These are phyloP conservation scores for Ypsolopha sequella DNA, from an alignment of 2,888 invertebrate genomes.

Conservation along the genomic window DNA sequence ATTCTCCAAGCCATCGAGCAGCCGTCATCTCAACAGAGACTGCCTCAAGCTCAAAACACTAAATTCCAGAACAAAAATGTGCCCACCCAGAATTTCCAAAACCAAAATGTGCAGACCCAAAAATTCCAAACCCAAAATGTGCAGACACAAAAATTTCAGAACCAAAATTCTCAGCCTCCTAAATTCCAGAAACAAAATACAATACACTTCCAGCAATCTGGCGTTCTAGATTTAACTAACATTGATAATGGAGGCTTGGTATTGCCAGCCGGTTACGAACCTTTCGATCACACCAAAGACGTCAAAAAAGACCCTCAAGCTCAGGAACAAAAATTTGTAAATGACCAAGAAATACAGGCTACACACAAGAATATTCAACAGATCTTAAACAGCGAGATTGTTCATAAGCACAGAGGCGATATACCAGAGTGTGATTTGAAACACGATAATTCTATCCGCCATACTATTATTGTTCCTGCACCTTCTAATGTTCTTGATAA, in stretches of 20 bases:
- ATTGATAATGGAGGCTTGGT: slow-evolving; percentile 35
- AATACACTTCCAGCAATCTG: slow-evolving; percentile 18
- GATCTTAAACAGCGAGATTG: slow-evolving; percentile 21
- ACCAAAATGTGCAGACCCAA: no score
- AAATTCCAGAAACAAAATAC: slow-evolving; percentile 15
- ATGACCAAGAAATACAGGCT: slow-evolving; percentile 36
- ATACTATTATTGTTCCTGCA: slow-evolving; percentile 44
- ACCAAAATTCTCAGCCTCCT: background rate
- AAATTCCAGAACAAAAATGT: no score
- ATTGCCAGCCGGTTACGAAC: slow-evolving; percentile 55
- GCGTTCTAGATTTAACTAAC: slow-evolving; percentile 16
- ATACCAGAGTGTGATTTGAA: slow-evolving; percentile 52
- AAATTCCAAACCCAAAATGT: background rate
- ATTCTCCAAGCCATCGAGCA: slow-evolving; percentile 87
- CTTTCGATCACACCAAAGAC: slow-evolving; percentile 38
- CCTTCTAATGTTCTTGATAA: slow-evolving; percentile 32
- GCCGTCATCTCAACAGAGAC: slow-evolving; percentile 39
- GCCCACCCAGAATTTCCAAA: no score
- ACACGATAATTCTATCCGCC: slow-evolving; percentile 51
- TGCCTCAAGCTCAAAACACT: slow-evolving; percentile 11
- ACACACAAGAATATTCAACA: slow-evolving; percentile 27
- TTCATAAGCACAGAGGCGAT: slow-evolving; percentile 29
- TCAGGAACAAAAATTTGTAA: slow-evolving; percentile 9
- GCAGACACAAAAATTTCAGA: background rate
- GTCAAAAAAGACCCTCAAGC: slow-evolving; percentile 7